Conservation (phyloP, 2,113 vertebrate species). For the Limnothrissa miodon region DNA sequence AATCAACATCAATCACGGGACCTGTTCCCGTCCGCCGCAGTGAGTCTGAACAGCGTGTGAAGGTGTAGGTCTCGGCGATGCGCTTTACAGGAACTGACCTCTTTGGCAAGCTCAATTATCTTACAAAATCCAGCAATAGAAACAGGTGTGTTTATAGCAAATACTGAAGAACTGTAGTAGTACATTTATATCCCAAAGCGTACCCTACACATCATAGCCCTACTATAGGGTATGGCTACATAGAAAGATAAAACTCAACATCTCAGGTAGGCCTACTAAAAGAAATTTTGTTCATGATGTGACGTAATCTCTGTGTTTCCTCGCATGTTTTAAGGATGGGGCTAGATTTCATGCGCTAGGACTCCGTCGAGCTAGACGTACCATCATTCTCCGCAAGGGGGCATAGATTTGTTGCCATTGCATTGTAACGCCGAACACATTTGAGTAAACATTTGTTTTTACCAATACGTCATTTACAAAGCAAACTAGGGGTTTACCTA, state of each 20-base stretch:
- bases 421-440: background rate
- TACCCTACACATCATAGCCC: too few relatives aligned
- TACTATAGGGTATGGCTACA: too few relatives aligned
- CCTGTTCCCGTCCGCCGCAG: constrained; percentile 66
- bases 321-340: background rate
- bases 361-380: background rate
- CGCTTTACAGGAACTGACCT: background rate
- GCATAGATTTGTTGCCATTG: background rate
- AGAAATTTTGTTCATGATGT: background rate
- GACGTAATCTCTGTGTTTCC: background rate
- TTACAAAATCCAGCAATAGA: background rate
- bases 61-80: background rate
- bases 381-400: background rate
- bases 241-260: too few relatives aligned
- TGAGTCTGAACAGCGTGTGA: background rate
- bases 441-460: background rate
- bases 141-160: constrained; percentile 3
- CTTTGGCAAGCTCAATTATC: background rate
- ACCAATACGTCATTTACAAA: constrained; percentile 14
- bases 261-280: too few relatives aligned
- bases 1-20: constrained; percentile 71
- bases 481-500: background rate
- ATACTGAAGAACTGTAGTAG: background rate
- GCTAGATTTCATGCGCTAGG: background rate
- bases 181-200: too few relatives aligned